Percentiles rank a stretch among this genome's conserved stretches.
Conservation (phyloP, 2,113 vertebrate genomes). For the Charina bottae region DNA sequence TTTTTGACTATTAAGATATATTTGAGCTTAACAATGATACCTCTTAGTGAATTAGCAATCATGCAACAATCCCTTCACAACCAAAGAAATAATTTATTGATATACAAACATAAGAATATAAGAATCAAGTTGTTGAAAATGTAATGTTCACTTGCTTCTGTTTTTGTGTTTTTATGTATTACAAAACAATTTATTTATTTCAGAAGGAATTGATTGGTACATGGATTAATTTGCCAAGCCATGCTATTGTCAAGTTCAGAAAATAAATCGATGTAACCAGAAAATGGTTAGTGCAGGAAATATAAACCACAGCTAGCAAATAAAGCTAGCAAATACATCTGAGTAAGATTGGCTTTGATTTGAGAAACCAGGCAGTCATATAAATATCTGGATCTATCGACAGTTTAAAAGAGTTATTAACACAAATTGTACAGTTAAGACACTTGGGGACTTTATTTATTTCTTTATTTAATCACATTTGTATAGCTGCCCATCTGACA, state of each 20-base stretch:
- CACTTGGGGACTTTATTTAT: not conserved
- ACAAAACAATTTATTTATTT: not conserved
- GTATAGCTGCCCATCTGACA: not conserved
- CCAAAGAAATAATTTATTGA: not conserved
- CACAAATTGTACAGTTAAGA: not conserved
- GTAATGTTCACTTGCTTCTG: not conserved
- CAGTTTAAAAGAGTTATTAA: not conserved
- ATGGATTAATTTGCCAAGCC: not conserved
- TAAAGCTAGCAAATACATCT: not conserved
- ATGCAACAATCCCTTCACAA: not conserved
- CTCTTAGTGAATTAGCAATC: not conserved
- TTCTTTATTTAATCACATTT: not conserved
- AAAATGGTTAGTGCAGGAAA: not conserved
- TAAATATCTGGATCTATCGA: not conserved
- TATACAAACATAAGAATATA: not conserved
- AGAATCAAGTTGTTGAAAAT: not conserved
- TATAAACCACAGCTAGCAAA: not conserved
- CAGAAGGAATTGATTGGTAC: not conserved
- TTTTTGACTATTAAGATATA: too few species aligned
- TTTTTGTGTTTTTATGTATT: not conserved
- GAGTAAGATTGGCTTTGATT: not conserved
- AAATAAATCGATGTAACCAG: not conserved
- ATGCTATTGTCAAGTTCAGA: not conserved
- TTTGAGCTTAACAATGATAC: not conserved
- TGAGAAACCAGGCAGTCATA: not conserved